Evolutionary conservation across 2,888 invertebrate genomes (phyloP).

Genomic region (Willowsia nigromaculata): DNA sequence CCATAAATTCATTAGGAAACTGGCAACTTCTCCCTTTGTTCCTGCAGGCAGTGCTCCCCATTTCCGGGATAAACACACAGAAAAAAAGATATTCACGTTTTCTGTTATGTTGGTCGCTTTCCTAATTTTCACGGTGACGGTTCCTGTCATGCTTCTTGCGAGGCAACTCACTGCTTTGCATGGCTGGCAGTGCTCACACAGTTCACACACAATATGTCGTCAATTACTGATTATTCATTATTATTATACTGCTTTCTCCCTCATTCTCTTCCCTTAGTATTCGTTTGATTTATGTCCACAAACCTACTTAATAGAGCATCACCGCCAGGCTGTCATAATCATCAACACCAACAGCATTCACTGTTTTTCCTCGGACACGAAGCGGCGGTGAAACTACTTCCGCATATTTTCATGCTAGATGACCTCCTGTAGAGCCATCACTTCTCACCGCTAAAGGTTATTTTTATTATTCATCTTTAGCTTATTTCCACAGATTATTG

Average conservation of each 20-base stretch:
- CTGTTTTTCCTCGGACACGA: neutral
- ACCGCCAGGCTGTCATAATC: neutral
- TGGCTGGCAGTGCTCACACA: neutral
- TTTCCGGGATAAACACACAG: neutral
- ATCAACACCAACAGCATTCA: too few species aligned
- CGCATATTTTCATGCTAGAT: neutral
- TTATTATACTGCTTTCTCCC: neutral
- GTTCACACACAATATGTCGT: constrained; percentile 1
- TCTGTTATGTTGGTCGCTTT: neutral
- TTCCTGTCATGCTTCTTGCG: neutral
- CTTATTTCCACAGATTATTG: constrained; percentile 3
- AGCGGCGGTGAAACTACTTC: neutral
- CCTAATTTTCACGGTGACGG: constrained; percentile 12
- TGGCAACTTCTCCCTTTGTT: neutral
- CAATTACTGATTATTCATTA: constrained; percentile 47
- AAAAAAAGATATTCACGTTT: neutral
- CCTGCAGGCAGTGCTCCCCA: too few species aligned
- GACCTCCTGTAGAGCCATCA: neutral
- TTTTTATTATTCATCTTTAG: neutral
- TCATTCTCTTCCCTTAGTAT: neutral
- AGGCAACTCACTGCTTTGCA: neutral
- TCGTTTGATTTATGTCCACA: constrained; percentile 35
- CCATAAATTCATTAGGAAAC: constrained; percentile 3
- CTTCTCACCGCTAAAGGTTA: neutral
- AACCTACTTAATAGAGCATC: constrained; percentile 41